Evolutionary conservation across 2,888 invertebrate genomes (phyloP).

Genomic region (Orthosia incerta): DNA sequence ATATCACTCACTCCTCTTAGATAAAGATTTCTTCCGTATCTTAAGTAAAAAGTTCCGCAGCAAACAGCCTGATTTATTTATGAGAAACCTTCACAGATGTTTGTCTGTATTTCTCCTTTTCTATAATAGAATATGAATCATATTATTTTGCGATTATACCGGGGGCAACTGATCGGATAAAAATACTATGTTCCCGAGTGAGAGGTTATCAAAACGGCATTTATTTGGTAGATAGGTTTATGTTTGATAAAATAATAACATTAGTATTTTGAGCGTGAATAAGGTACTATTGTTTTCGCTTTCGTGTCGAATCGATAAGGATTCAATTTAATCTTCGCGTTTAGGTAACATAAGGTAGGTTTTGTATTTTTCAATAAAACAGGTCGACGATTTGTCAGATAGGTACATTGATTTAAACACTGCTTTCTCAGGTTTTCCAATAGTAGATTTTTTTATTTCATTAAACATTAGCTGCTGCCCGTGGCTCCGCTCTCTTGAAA

Average conservation of each 20-base stretch:
- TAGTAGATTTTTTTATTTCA: neutral
- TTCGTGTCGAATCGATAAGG: slow-evolving; percentile 1
- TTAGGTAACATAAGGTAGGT: neutral
- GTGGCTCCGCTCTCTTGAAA: too few species aligned
- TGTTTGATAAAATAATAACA: slow-evolving; percentile 4
- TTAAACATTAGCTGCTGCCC: too few species aligned
- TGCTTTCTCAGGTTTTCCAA: neutral
- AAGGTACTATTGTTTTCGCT: slow-evolving; percentile 15
- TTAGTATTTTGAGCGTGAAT: slow-evolving; percentile 6
- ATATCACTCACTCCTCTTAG: slow-evolving; percentile 11
- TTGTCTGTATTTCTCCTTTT: slow-evolving; percentile 47
- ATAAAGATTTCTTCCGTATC: slow-evolving; percentile 39
- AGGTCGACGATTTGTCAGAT: neutral
- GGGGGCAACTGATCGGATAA: slow-evolving; percentile 39
- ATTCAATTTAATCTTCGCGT: slow-evolving; percentile 5
- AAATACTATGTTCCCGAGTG: slow-evolving; percentile 23
- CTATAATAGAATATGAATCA: slow-evolving; percentile 49
- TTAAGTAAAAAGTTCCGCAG: slow-evolving; percentile 63
- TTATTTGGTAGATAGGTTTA: slow-evolving; percentile 31
- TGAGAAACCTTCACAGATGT: slow-evolving; percentile 61
- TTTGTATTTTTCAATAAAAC: neutral
- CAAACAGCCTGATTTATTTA: slow-evolving; percentile 70
- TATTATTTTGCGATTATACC: slow-evolving; percentile 53
- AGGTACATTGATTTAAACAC: neutral
- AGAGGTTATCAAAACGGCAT: slow-evolving; percentile 32